phyloP scores from a whole-genome alignment of 2,888 invertebrate species.

The Lasius fuliginosus region DNA sequence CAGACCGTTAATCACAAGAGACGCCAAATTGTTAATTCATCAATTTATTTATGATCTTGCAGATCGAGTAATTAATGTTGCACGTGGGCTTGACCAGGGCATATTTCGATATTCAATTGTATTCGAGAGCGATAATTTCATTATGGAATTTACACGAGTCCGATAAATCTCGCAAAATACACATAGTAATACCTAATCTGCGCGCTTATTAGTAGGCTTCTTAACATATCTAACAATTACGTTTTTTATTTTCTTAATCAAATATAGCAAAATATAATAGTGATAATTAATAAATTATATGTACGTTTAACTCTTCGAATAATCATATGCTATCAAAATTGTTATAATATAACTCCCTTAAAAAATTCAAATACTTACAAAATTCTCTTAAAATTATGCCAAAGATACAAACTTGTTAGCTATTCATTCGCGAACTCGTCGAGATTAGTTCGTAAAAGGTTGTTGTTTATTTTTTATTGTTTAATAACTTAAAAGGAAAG shows the following conservation, averaged over 20 bases:
- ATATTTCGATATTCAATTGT: conserved; percentile 53
- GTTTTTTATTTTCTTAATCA: neutral
- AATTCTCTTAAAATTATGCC: neutral
- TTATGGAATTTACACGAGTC: conserved; percentile 41
- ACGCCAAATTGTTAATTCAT: conserved; percentile 57
- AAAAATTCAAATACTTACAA: neutral
- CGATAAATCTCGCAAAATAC: conserved; percentile 46
- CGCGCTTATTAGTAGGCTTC: neutral
- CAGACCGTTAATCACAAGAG: conserved; percentile 52
- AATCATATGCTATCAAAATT: neutral
- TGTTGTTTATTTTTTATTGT: neutral
- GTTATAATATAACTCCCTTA: neutral
- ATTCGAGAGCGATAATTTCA: conserved; percentile 48
- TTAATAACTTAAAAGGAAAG: neutral
- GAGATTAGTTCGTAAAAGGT: neutral
- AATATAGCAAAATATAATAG: neutral
- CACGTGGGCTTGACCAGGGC: conserved; percentile 42
- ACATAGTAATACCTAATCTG: conserved; percentile 23
- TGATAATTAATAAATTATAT: neutral
- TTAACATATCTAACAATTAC: conserved; percentile 1
- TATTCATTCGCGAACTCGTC: neutral
- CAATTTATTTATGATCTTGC: conserved; percentile 58
- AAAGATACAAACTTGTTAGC: neutral
- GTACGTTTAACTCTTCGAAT: neutral
- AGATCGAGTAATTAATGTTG: conserved; percentile 57